These are phyloP conservation scores for Phymanthus crucifer DNA, from an alignment of 92 coral and sea anemone genomes.

Conservation along the genomic window DNA sequence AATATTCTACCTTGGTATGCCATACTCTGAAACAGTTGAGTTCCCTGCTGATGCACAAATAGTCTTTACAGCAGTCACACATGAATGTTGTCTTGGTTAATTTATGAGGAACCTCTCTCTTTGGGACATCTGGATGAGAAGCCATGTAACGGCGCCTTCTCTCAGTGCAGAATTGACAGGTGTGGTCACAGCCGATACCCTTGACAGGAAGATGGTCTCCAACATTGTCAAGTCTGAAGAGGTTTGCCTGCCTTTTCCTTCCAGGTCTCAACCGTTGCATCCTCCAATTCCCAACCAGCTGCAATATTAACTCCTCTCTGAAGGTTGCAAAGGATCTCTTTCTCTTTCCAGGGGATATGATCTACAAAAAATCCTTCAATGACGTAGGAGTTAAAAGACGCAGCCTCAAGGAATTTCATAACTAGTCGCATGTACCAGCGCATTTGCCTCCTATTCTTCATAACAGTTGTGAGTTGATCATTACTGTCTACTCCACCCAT, in stretches of 20 bases:
- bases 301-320: slow-evolving; percentile 30
- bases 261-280: slow-evolving; percentile 36
- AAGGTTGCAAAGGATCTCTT: slow-evolving; percentile 39
- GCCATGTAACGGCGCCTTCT: slow-evolving; percentile 25
- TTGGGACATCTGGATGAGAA: slow-evolving; percentile 26
- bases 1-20: slow-evolving; percentile 51
- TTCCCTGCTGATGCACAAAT: slow-evolving; percentile 46
- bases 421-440: slow-evolving; percentile 44
- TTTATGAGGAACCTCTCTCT: slow-evolving; percentile 25
- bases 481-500: slow-evolving; percentile 50
- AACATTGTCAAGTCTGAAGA: slow-evolving; percentile 30
- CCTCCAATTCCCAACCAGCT: slow-evolving; percentile 37
- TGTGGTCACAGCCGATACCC: slow-evolving; percentile 49
- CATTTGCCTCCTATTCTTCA: slow-evolving; percentile 34
- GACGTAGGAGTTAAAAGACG: slow-evolving; percentile 25
- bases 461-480: slow-evolving; percentile 35
- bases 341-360: slow-evolving; percentile 19
- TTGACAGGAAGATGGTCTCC: slow-evolving; percentile 43
- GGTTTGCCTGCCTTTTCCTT: slow-evolving; percentile 35
- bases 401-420: slow-evolving; percentile 25
- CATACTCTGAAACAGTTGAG: slow-evolving; percentile 34
- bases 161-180: slow-evolving; percentile 48
- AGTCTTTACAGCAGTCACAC: slow-evolving; percentile 37
- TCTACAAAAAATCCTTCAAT: slow-evolving; percentile 38
- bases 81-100: slow-evolving; percentile 43